These are phyloP conservation scores for Petrocephalus microphthalmus DNA, from an alignment of 2,113 vertebrate species.

Conservation along the genomic window DNA sequence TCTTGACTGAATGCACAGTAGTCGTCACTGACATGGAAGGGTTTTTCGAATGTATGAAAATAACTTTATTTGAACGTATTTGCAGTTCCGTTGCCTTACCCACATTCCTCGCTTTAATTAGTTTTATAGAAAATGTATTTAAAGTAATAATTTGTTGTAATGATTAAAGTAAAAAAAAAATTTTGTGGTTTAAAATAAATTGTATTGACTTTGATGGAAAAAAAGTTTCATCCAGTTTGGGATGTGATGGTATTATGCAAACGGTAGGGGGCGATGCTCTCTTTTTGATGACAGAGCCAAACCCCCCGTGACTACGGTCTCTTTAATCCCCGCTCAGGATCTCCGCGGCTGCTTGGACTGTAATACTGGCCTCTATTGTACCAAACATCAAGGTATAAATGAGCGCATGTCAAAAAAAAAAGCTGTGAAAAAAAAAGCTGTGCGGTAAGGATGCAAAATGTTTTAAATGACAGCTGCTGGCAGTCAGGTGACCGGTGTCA, in stretches of 20 bases:
- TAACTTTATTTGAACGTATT: not conserved
- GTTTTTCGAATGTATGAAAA: not conserved
- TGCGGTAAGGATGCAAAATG: not conserved
- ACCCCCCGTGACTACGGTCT: not conserved
- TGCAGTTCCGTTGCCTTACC: not conserved
- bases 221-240: not conserved
- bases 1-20: not conserved
- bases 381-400: not conserved
- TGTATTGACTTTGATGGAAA: not conserved
- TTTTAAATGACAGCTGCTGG: not conserved
- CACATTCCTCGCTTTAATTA: not conserved
- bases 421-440: not conserved
- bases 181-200: not conserved
- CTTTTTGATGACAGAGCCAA: not conserved
- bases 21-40: not conserved
- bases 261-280: not conserved
- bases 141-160: too few species aligned
- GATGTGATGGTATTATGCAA: not conserved
- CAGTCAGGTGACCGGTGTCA: not conserved
- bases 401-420: not conserved
- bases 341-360: not conserved
- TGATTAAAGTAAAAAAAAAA: too few species aligned
- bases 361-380: not conserved
- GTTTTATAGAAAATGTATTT: not conserved
- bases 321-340: not conserved